A percentile compares a stretch with the other conserved stretches of the same genome.
These are phyloP conservation scores for Catharus minimus DNA, from an alignment of 2,113 vertebrate genomes.

Conservation along the genomic window DNA sequence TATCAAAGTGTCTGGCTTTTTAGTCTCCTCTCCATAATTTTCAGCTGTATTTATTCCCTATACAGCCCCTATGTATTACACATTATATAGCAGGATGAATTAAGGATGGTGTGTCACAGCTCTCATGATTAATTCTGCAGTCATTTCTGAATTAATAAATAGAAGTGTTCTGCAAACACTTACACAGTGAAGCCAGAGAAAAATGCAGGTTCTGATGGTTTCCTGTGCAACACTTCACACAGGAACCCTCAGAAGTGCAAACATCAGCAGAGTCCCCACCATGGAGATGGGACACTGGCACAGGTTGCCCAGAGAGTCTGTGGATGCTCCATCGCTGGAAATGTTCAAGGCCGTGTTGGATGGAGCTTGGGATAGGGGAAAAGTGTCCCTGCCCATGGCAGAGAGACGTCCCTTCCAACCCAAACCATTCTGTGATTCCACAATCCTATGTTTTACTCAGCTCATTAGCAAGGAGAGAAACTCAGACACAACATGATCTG, in stretches of 20 bases:
- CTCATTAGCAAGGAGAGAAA: neutral
- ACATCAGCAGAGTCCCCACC: neutral
- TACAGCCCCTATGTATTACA: neutral
- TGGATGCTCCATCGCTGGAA: neutral
- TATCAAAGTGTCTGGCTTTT: neutral
- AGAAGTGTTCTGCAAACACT: neutral
- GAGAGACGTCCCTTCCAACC: neutral
- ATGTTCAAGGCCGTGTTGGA: neutral
- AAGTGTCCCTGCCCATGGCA: neutral
- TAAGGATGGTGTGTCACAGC: neutral
- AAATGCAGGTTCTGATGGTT: neutral
- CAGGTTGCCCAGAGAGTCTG: neutral
- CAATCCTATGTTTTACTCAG: neutral
- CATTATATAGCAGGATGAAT: neutral
- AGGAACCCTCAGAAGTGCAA: neutral
- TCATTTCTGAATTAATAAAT: neutral
- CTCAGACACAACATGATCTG: rapidly evolving
- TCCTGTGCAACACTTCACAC: neutral
- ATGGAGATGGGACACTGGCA: neutral
- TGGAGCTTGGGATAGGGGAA: neutral
- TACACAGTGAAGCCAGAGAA: neutral
- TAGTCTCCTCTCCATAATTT: neutral
- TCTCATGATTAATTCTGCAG: neutral
- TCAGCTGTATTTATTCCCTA: neutral
- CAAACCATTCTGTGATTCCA: neutral